These are phyloP conservation scores for Candoia aspera DNA, from an alignment of 2,113 vertebrate species.

Conservation along the genomic window DNA sequence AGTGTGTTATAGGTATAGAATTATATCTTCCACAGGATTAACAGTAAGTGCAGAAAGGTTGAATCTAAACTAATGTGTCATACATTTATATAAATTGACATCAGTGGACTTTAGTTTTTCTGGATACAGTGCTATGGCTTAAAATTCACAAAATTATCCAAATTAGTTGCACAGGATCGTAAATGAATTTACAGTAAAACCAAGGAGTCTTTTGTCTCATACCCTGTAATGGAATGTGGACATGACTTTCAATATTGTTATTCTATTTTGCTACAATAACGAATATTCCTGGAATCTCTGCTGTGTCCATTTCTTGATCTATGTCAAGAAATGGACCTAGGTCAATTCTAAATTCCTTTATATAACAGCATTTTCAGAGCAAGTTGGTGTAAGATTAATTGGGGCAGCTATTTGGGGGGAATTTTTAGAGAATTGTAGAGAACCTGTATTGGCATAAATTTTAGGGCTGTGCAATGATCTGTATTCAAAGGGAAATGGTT, in stretches of 20 bases:
- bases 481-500: background rate
- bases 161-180: background rate
- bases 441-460: background rate
- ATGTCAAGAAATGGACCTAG: background rate
- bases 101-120: background rate
- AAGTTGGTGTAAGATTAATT: background rate
- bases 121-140: background rate
- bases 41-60: no score
- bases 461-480: background rate
- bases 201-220: background rate
- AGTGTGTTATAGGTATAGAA: no score
- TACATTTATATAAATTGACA: background rate
- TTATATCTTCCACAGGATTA: no score
- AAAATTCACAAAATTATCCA: background rate
- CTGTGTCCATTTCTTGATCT: background rate
- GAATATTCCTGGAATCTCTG: background rate
- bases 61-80: no score
- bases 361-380: background rate
- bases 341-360: background rate
- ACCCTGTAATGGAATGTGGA: background rate
- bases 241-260: background rate
- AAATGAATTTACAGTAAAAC: background rate
- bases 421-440: background rate
- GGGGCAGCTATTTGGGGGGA: background rate
- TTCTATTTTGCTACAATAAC: background rate